phyloP scores from a whole-genome alignment of 2,797 vertebrate species.

The Myotis daubentonii region DNA sequence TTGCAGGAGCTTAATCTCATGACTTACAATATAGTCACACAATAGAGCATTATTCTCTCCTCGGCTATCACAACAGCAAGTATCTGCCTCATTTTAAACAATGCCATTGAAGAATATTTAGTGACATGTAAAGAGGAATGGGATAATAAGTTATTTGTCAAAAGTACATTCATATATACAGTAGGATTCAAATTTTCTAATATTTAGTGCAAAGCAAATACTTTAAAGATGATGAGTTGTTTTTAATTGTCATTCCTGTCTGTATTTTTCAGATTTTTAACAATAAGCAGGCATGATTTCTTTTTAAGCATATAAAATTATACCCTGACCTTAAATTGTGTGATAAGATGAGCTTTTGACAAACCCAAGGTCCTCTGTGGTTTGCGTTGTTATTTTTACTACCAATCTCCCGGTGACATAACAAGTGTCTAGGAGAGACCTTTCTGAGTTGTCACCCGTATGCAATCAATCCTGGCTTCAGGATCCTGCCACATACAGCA shows the following conservation, averaged over 20 bases:
- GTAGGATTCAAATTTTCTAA: not conserved
- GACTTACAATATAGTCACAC: not conserved
- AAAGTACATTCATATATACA: not conserved
- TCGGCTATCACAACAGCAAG: no score
- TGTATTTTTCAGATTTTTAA: conserved; percentile 23
- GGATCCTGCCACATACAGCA: fast-evolving
- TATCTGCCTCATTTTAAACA: not conserved
- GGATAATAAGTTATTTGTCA: not conserved
- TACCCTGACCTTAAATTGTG: not conserved
- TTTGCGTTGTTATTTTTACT: conserved; percentile 18
- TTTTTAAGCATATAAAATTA: not conserved
- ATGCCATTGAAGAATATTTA: not conserved
- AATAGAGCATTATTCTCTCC: not conserved
- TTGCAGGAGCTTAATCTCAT: not conserved
- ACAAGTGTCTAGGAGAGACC: conserved; percentile 12
- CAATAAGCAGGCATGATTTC: not conserved
- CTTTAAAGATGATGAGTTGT: not conserved
- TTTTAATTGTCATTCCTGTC: not conserved
- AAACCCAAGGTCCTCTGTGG: not conserved
- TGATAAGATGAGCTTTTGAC: not conserved
- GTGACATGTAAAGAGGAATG: not conserved
- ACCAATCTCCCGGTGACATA: not conserved
- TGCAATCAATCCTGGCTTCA: not conserved
- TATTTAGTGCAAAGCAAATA: not conserved
- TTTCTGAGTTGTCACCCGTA: not conserved